Conservation (phyloP, 2,888 invertebrate species). For the Sialis fuliginosa region DNA sequence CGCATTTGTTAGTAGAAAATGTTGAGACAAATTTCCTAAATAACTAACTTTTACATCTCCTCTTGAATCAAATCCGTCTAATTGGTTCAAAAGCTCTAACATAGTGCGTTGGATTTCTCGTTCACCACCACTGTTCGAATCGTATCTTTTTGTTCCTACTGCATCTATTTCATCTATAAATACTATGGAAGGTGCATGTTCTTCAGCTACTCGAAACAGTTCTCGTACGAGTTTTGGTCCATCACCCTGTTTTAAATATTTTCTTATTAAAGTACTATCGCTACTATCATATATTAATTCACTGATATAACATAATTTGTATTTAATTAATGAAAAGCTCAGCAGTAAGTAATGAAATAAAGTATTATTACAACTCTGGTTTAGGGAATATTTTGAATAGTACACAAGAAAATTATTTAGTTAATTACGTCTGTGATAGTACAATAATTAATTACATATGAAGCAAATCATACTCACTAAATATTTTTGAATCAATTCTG, state of each 20-base stretch:
- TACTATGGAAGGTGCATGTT: constrained; percentile 98
- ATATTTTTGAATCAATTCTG: constrained; percentile 97
- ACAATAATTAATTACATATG: not conserved
- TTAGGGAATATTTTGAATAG: not conserved
- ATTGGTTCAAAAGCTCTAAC: constrained; percentile 95
- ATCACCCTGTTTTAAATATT: constrained; percentile 51
- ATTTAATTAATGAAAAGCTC: no score
- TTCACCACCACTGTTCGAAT: constrained; percentile 98
- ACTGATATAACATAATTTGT: no score
- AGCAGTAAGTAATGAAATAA: no score
- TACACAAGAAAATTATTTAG: not conserved
- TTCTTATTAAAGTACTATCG: not conserved
- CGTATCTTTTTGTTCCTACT: constrained; percentile 95
- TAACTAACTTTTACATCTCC: constrained; percentile 79
- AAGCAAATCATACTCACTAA: constrained; percentile 36
- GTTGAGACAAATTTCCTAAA: not conserved
- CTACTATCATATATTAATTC: not conserved
- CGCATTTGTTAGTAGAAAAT: constrained; percentile 1
- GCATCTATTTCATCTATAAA: constrained; percentile 99
- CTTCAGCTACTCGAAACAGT: constrained; percentile 96
- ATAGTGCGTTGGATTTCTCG: constrained; percentile 98
- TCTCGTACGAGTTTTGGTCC: constrained; percentile 97
- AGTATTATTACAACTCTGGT: not conserved
- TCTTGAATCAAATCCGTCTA: constrained; percentile 94
- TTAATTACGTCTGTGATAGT: not conserved